phyloP scores from a whole-genome alignment of 1,140 invertebrate species.

The Drosophila pseudoananassae region DNA sequence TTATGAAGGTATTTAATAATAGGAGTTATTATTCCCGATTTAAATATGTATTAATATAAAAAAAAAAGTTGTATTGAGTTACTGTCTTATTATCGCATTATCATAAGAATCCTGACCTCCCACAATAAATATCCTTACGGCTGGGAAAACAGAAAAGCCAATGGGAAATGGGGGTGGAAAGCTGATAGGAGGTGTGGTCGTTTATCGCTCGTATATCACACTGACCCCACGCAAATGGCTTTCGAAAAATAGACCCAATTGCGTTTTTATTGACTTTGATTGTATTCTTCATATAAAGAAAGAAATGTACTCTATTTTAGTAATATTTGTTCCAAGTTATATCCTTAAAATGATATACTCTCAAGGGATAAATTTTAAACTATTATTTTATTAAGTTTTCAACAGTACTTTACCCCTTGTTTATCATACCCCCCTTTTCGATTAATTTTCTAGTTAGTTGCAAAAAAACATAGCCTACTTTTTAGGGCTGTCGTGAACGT shows the following conservation, averaged over 20 bases:
- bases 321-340: too few relatives aligned
- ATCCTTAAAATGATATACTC: too few relatives aligned
- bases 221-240: slow-evolving; percentile 49
- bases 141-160: slow-evolving; percentile 7
- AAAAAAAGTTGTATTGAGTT: background rate
- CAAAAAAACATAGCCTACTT: slow-evolving; percentile 66
- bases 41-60: too few relatives aligned
- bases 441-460: slow-evolving; percentile 17
- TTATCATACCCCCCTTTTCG: background rate
- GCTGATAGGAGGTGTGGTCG: background rate
- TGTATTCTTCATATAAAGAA: background rate
- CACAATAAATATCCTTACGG: slow-evolving; percentile 24
- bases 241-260: slow-evolving; percentile 58
- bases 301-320: background rate
- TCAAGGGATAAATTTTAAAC: too few relatives aligned
- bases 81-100: slow-evolving; percentile 80
- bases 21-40: too few relatives aligned
- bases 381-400: too few relatives aligned
- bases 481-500: slow-evolving; percentile 47
- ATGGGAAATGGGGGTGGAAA: slow-evolving; percentile 1
- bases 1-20: too few relatives aligned
- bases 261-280: slow-evolving; percentile 49
- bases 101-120: slow-evolving; percentile 60
- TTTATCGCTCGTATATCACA: slow-evolving; percentile 63
- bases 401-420: too few relatives aligned